A percentile compares a stretch with the other conserved stretches of the same genome.
phyloP scores from a whole-genome alignment of 2,797 vertebrate species.

The Parambassis ranga region DNA sequence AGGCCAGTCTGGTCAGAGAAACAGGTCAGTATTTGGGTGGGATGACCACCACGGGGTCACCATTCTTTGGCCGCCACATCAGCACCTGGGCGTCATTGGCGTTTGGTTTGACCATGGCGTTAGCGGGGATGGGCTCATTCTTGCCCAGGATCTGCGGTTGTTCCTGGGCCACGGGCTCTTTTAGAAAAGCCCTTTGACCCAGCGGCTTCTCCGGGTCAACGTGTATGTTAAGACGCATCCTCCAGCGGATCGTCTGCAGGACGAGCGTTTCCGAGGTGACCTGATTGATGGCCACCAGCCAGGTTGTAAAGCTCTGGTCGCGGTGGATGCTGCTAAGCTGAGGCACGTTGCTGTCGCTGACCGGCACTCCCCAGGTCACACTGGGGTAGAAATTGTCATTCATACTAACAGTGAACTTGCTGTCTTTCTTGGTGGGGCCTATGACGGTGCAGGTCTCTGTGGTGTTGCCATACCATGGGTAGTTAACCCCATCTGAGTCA shows the following conservation, averaged over 20 bases:
- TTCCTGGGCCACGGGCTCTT: slow-evolving; percentile 89
- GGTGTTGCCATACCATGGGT: slow-evolving; percentile 98
- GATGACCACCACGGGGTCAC: slow-evolving; percentile 91
- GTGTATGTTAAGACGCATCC: slow-evolving; percentile 92
- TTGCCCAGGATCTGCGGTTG: slow-evolving; percentile 90
- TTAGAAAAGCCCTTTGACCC: slow-evolving; percentile 88
- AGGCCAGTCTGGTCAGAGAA: slow-evolving; percentile 67
- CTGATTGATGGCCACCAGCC: slow-evolving; percentile 96
- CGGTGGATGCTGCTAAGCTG: slow-evolving; percentile 92
- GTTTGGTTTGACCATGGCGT: slow-evolving; percentile 96
- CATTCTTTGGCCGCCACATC: slow-evolving; percentile 96
- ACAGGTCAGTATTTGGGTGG: slow-evolving; percentile 87
- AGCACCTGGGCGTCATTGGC: slow-evolving; percentile 99
- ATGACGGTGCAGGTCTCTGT: slow-evolving; percentile 94
- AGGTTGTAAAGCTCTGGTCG: slow-evolving; percentile 98
- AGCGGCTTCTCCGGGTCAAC: slow-evolving; percentile 88
- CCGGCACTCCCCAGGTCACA: slow-evolving; percentile 96
- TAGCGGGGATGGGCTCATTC: slow-evolving; percentile 91
- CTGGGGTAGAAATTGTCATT: slow-evolving; percentile 99
- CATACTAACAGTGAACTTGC: slow-evolving; percentile 95
- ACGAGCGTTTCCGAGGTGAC: slow-evolving; percentile 87
- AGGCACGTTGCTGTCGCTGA: slow-evolving; percentile 92
- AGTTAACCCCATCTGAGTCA: slow-evolving; percentile 97
- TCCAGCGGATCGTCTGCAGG: slow-evolving; percentile 95
- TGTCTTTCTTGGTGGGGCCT: slow-evolving; percentile 93